phyloP scores from a whole-genome alignment of 2,797 vertebrate genomes.

The Manis crassicaudata region DNA sequence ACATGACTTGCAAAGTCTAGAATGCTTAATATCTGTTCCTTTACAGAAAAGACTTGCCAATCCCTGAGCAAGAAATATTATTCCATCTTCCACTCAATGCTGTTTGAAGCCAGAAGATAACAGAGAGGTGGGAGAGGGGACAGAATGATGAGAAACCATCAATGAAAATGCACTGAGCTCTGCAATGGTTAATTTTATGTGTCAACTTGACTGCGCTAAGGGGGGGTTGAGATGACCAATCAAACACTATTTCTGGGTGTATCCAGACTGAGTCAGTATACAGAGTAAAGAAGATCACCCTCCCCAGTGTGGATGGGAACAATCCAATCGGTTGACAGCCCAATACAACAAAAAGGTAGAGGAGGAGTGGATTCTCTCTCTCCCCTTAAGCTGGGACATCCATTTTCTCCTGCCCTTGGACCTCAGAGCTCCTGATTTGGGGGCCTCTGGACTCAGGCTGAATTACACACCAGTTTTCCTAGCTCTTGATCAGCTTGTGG shows the following conservation, averaged over 20 bases:
- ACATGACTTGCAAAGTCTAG: not conserved
- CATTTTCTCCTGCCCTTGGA: not conserved
- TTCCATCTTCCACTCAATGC: not conserved
- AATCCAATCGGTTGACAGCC: accelerated
- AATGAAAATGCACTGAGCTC: not conserved
- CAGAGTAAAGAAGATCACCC: not conserved
- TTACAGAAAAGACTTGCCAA: not conserved
- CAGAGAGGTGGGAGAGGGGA: not conserved
- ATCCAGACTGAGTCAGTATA: not conserved
- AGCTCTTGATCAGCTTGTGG: not conserved
- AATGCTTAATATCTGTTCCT: not conserved
- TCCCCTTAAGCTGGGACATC: not conserved
- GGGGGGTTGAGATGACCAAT: not conserved
- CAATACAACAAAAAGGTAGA: not conserved
- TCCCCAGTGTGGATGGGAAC: not conserved
- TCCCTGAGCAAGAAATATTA: not conserved
- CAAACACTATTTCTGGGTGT: not conserved
- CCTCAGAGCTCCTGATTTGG: not conserved
- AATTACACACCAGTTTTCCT: not conserved
- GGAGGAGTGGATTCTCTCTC: not conserved
- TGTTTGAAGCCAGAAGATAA: not conserved
- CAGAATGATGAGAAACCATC: not conserved
- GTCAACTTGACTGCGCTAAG: not conserved
- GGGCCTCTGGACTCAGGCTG: too few species aligned
- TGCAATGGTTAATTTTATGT: not conserved